phyloP scores from a whole-genome alignment of 2,113 vertebrate genomes.

The Pitta sordida region DNA sequence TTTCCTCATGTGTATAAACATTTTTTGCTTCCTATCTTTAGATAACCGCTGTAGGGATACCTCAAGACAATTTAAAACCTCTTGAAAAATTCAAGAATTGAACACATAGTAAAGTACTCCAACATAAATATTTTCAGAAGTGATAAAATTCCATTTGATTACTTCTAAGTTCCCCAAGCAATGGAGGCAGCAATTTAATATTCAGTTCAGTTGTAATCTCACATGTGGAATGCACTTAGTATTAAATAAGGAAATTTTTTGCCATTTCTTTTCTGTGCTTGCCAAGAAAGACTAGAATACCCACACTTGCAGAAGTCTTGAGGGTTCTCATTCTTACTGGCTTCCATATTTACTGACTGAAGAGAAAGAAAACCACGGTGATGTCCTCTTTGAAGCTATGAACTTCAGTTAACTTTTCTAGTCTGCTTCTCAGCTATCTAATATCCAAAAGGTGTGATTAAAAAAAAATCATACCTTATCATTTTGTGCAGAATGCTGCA shows the following conservation, averaged over 20 bases:
- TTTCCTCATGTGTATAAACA: not conserved
- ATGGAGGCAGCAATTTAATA: not conserved
- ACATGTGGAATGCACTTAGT: not conserved
- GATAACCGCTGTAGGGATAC: not conserved
- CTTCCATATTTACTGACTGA: not conserved
- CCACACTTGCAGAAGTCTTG: not conserved
- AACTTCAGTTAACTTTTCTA: not conserved
- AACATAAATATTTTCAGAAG: conserved; percentile 11
- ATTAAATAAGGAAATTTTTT: not conserved
- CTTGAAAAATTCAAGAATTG: not conserved
- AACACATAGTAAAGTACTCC: not conserved
- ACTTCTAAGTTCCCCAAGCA: not conserved
- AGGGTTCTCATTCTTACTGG: not conserved
- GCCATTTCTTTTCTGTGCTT: not conserved
- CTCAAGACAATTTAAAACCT: not conserved
- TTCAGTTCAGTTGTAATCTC: not conserved
- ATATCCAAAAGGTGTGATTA: not conserved
- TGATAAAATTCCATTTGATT: conserved; percentile 15
- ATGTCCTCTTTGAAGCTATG: not conserved
- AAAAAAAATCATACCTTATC: not conserved
- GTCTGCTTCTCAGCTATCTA: not conserved
- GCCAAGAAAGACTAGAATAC: not conserved
- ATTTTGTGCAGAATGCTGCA: not conserved
- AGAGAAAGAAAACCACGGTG: not conserved
- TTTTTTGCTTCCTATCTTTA: not conserved